Conservation (phyloP, 2,888 invertebrate species). For the Charanyca ferruginea region DNA sequence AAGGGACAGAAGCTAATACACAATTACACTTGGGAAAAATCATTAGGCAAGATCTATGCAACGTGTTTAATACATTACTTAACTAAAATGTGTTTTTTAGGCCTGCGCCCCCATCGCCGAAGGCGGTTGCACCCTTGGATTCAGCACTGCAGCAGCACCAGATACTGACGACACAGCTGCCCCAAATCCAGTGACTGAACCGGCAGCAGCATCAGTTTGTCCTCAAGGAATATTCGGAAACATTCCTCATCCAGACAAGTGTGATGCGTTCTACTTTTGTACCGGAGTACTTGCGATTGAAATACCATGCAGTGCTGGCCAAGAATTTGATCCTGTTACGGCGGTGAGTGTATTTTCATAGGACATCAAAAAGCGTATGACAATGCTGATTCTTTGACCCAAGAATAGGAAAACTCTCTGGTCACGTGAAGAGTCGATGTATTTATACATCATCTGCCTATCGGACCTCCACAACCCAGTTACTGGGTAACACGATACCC, state of each 20-base stretch:
- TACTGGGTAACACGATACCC: too few relatives aligned
- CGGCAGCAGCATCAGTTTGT: slow-evolving; percentile 52
- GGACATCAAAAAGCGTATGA: too few relatives aligned
- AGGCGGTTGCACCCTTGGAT: slow-evolving; percentile 28
- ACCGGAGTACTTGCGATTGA: slow-evolving; percentile 14
- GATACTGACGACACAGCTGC: not conserved
- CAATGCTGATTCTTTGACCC: too few relatives aligned
- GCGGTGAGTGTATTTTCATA: not conserved
- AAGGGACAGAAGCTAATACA: too few relatives aligned
- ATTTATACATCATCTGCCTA: too few relatives aligned
- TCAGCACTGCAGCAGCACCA: slow-evolving; percentile 12
- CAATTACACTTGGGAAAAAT: too few relatives aligned
- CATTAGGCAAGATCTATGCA: too few relatives aligned
- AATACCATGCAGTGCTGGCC: not conserved
- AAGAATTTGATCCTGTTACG: slow-evolving; percentile 9
- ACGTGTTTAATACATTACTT: too few relatives aligned
- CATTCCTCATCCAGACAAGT: slow-evolving; percentile 65
- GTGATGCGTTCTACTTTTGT: slow-evolving; percentile 68
- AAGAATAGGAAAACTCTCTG: too few relatives aligned
- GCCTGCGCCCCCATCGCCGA: slow-evolving; percentile 9
- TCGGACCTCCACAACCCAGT: too few relatives aligned
- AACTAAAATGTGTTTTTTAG: slow-evolving; percentile 5
- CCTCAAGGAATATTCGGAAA: slow-evolving; percentile 64
- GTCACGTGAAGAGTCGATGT: too few relatives aligned
- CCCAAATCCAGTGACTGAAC: not conserved